phyloP scores from a whole-genome alignment of 2,888 invertebrate genomes.

The Netelia inedita region DNA sequence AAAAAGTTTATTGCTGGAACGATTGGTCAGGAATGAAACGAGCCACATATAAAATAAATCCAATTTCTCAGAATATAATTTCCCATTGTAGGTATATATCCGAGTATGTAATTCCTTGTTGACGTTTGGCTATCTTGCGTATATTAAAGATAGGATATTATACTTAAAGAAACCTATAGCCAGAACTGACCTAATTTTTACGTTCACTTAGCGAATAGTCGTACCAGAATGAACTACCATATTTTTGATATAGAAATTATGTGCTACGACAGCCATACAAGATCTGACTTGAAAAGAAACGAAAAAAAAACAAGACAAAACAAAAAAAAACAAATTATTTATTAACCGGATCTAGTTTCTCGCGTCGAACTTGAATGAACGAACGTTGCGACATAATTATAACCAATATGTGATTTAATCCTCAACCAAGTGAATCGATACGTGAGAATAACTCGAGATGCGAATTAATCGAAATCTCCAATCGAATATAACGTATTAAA shows the following conservation, averaged over 20 bases:
- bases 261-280: slow-evolving; percentile 72
- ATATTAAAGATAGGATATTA: slow-evolving; percentile 65
- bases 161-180: slow-evolving; percentile 68
- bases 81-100: slow-evolving; percentile 48
- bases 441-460: slow-evolving; percentile 5
- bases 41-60: background rate
- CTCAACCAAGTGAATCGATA: slow-evolving; percentile 12
- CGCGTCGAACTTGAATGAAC: slow-evolving; percentile 41
- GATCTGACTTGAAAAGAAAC: slow-evolving; percentile 65
- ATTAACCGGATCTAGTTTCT: slow-evolving; percentile 51
- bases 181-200: slow-evolving; percentile 76
- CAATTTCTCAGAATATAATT: slow-evolving; percentile 46
- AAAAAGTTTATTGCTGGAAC: too few species aligned
- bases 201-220: slow-evolving; percentile 75
- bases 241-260: slow-evolving; percentile 80
- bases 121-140: slow-evolving; percentile 77
- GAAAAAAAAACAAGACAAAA: slow-evolving; percentile 1
- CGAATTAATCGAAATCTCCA: slow-evolving; percentile 41
- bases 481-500: slow-evolving; percentile 4
- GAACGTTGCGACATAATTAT: slow-evolving; percentile 52
- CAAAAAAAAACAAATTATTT: slow-evolving; percentile 54
- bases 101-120: slow-evolving; percentile 75
- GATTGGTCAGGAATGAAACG: too few species aligned
- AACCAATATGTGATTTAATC: slow-evolving; percentile 50
- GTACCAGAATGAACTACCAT: slow-evolving; percentile 77